Evolutionary conservation across 2,113 vertebrate genomes (phyloP).

Genomic region (Pseudonaja textilis): DNA sequence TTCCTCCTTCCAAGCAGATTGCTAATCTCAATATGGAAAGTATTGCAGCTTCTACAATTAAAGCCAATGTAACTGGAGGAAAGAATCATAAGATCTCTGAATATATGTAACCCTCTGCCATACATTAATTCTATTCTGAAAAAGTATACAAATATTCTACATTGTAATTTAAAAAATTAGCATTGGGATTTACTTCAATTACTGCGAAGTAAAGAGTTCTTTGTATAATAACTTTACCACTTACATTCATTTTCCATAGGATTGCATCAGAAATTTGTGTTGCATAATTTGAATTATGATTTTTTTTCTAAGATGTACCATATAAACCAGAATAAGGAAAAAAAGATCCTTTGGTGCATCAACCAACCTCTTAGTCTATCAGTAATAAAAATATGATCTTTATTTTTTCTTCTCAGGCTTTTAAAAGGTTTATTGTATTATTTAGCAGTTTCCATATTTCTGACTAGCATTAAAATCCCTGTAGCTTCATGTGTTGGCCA

Average conservation of each 20-base stretch:
- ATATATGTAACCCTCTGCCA: background rate
- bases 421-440: background rate
- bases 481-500: background rate
- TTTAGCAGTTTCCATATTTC: background rate
- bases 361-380: background rate
- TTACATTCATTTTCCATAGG: background rate
- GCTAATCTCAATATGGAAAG: background rate
- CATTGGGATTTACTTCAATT: background rate
- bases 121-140: background rate
- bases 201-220: background rate
- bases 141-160: background rate
- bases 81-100: background rate
- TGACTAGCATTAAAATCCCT: background rate
- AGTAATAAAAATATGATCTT: background rate
- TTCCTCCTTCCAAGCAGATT: background rate
- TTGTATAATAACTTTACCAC: background rate
- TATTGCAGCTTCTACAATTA: background rate
- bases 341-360: background rate
- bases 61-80: background rate
- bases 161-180: background rate
- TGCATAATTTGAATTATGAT: background rate
- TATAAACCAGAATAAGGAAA: background rate
- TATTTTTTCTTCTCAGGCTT: background rate
- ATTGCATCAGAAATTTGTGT: background rate
- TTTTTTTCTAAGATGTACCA: background rate